Evolutionary conservation across 2,113 vertebrate genomes (phyloP).

Genomic region (Syrrhaptes paradoxus): DNA sequence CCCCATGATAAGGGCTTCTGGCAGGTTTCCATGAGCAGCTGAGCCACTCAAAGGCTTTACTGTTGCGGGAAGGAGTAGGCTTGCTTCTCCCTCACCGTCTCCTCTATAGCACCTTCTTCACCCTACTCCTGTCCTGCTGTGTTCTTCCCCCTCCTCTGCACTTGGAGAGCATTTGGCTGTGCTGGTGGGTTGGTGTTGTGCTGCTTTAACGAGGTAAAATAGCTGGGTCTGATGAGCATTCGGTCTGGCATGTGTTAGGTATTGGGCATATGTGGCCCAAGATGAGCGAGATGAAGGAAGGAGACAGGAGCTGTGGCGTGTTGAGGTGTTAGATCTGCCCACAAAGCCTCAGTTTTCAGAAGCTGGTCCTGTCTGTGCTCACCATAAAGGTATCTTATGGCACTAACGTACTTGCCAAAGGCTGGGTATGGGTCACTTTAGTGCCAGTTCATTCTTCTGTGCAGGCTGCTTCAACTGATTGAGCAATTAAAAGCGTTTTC

Average conservation of each 20-base stretch:
- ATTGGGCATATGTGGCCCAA: not conserved
- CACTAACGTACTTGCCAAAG: not conserved
- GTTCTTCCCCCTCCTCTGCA: accelerated
- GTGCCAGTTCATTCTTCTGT: not conserved
- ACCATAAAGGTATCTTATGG: not conserved
- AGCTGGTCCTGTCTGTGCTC: not conserved
- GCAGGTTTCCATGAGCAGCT: not conserved
- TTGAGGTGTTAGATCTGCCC: not conserved
- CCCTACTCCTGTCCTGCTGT: not conserved
- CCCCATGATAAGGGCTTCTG: not conserved
- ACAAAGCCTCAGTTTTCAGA: not conserved
- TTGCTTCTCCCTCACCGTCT: not conserved
- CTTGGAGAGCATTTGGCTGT: not conserved
- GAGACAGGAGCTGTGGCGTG: not conserved
- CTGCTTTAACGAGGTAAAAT: not conserved
- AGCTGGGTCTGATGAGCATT: not conserved
- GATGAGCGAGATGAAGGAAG: not conserved
- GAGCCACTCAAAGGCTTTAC: not conserved
- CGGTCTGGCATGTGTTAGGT: accelerated
- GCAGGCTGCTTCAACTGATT: not conserved
- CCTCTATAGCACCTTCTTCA: not conserved
- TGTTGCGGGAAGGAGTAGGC: not conserved
- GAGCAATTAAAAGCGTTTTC: not conserved
- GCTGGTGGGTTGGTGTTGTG: not conserved
- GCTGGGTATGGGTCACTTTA: not conserved